Base-by-base conservation (phyloP, 2,113 vertebrate species). In the Notechis scutatus region DNA sequence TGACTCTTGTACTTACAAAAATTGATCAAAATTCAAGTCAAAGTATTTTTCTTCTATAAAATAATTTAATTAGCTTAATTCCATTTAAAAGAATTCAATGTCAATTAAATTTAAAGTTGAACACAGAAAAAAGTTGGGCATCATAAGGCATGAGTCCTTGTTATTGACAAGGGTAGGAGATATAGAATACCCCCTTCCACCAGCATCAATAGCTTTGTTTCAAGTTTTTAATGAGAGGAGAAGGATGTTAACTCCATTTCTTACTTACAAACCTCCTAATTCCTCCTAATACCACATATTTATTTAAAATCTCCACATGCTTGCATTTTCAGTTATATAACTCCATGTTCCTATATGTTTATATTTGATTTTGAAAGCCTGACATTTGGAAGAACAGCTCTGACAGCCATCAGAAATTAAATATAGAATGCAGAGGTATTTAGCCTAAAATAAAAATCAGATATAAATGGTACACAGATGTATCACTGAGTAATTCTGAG, bases 321-420 rank as follows among this genome's bases (percentile, higher is more conserved):
- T 96, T 93, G 92, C 42, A 12, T 90, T 87, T 90, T 86, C 57
- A 39, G 81, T 93, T 93, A 93, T 87, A 93, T 93, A 93, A 93
- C 61, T 54, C 92, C n/a, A 55, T 57, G 42, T 90, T 56, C 81
- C 85, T 42, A 90, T 50, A 0, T 94, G 81, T 94, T 96, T 97
- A 95, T 96, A 95, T 96, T 96, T 96, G 95, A 45, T 12, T 95
- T 96, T 94, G 88, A 93, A 96, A 96, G 74, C 88, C 92, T 94
- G 94, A 96, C 90, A 95, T 96, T 96, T 95, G 94, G 95, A 42
- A 87, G 93, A 96, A 92, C 94, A 92, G 64, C 95, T 96, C 95
- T 96, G 85, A 94, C 87, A 95, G 92, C 47, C 7, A 92, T 91
- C 85, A 91, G 85, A 89, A 95, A 94, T 92, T 96, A 95, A 97